phyloP scores from a whole-genome alignment of 2,797 vertebrate genomes.

The Uromys caudimaculatus region DNA sequence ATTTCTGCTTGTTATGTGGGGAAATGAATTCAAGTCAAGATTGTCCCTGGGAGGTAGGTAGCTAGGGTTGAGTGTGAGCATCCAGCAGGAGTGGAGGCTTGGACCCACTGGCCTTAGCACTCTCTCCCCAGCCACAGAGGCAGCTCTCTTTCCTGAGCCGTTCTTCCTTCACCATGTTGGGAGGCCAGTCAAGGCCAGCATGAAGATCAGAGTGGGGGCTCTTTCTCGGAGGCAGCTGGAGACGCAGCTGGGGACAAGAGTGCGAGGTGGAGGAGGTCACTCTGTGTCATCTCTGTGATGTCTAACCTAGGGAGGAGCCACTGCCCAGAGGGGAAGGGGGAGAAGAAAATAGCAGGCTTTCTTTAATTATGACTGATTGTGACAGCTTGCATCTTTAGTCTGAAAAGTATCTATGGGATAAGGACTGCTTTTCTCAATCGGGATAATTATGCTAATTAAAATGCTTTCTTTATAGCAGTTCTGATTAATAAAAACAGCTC shows the following conservation, averaged over 20 bases:
- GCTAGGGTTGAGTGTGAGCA: neutral
- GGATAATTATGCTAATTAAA: constrained; percentile 90
- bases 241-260: neutral
- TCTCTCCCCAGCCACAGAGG: neutral
- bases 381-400: constrained; percentile 84
- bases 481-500: constrained; percentile 89
- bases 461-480: constrained; percentile 87
- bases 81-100: neutral
- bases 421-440: constrained; percentile 84
- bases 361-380: constrained; percentile 85
- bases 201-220: neutral
- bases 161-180: neutral
- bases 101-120: neutral
- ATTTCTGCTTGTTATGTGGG: neutral
- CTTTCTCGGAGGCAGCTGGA: neutral
- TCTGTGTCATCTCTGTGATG: neutral
- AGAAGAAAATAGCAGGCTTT: constrained; percentile 72
- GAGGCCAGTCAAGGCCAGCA: neutral
- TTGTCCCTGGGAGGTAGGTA: neutral
- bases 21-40: neutral
- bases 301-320: neutral
- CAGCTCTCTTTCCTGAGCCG: neutral
- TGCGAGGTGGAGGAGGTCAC: rapidly evolving
- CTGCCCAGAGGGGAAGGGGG: neutral
- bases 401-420: constrained; percentile 85